phyloP scores from a whole-genome alignment of 2,797 vertebrate species.

The Melanotaenia pygmaea region DNA sequence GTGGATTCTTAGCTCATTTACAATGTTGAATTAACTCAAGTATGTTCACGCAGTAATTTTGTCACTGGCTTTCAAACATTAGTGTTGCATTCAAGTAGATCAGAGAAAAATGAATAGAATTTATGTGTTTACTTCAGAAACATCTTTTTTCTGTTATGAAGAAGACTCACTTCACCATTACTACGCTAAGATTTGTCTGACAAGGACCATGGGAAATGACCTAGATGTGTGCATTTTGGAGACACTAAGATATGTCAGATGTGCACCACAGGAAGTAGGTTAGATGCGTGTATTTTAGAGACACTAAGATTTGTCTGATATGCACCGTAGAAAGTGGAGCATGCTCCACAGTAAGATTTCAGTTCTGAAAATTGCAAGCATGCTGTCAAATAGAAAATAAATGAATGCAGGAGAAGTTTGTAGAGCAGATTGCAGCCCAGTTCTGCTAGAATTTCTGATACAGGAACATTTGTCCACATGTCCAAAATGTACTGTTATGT shows the following conservation, averaged over 20 bases:
- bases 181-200: slow-evolving; percentile 11
- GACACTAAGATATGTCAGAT: background rate
- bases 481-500: no score
- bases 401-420: background rate
- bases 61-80: background rate
- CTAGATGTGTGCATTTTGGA: slow-evolving; percentile 1
- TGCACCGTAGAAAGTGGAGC: background rate
- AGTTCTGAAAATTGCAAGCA: background rate
- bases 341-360: slow-evolving; percentile 1
- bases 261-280: no score
- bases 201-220: background rate
- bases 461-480: no score
- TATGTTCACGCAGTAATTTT: background rate
- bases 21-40: background rate
- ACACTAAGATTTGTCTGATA: background rate
- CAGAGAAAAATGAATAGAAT: background rate
- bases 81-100: background rate
- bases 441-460: background rate
- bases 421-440: background rate
- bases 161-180: background rate
- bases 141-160: background rate
- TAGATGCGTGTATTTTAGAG: no score
- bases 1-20: background rate
- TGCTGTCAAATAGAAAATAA: background rate
- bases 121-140: no score